Percentiles rank a stretch among this genome's conserved stretches.
These are phyloP conservation scores for Teinopalpus imperialis DNA, from an alignment of 2,888 invertebrate genomes.

Conservation along the genomic window DNA sequence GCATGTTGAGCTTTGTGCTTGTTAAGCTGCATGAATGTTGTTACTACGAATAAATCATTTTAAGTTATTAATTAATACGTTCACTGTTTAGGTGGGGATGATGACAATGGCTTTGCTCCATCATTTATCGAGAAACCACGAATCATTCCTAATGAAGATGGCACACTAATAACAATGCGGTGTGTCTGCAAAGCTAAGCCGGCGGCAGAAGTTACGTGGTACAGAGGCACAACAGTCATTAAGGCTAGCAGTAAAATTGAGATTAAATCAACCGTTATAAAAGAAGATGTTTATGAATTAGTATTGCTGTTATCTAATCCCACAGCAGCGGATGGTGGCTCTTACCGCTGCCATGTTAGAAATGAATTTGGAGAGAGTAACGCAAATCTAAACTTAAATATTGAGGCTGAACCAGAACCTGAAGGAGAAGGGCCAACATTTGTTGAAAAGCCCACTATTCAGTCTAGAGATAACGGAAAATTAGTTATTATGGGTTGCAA, in stretches of 20 bases:
- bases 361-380: constrained; percentile 98
- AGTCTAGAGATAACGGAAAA: constrained; percentile 85
- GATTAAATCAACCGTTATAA: constrained; percentile 88
- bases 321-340: constrained; percentile 79
- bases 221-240: constrained; percentile 92
- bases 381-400: constrained; percentile 97
- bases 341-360: constrained; percentile 93
- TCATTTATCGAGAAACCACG: constrained; percentile 99
- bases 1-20: constrained; percentile 73
- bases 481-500: constrained; percentile 77
- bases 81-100: constrained; percentile 89
- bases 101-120: constrained; percentile 96
- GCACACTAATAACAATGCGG: constrained; percentile 98
- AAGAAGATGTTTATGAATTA: constrained; percentile 94
- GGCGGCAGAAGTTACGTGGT: constrained; percentile 97
- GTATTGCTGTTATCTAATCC: constrained; percentile 83
- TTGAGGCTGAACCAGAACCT: constrained; percentile 97
- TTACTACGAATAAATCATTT: not conserved
- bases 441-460: constrained; percentile 93
- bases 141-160: constrained; percentile 99
- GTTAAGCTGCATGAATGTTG: constrained; percentile 59
- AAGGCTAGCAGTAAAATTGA: constrained; percentile 92
- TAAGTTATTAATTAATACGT: constrained; percentile 17
- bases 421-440: constrained; percentile 97
- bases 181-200: constrained; percentile 98